Percentiles rank a stretch among this genome's conserved stretches.
Conservation (phyloP, 2,797 vertebrate species). For the Oreonectes daqikongensis region DNA sequence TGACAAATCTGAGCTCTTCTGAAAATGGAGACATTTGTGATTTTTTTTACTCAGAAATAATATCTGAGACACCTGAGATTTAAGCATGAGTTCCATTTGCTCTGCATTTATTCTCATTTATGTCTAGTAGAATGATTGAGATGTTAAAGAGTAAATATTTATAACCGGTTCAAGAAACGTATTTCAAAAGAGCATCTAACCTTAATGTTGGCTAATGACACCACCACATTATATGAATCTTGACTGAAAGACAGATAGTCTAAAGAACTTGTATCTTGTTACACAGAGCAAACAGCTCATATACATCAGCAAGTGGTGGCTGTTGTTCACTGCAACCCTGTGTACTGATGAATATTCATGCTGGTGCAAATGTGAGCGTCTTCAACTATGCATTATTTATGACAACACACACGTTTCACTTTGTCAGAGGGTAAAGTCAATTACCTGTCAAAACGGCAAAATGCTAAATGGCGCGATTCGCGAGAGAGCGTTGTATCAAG, state of each 20-base stretch:
- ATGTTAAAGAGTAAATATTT: too few species aligned
- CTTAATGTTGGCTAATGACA: background rate
- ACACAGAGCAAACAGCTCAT: slow-evolving; percentile 44
- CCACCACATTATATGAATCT: background rate
- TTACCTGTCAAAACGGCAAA: slow-evolving; percentile 73
- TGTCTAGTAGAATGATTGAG: too few species aligned
- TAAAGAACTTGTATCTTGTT: slow-evolving; percentile 7
- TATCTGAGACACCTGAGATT: too few species aligned
- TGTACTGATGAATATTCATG: slow-evolving; percentile 73
- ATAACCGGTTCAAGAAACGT: background rate
- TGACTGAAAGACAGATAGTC: background rate
- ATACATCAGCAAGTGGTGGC: slow-evolving; percentile 51
- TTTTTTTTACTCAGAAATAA: too few species aligned
- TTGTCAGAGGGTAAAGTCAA: slow-evolving; percentile 69
- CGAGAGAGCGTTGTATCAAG: slow-evolving; percentile 61
- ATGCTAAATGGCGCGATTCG: slow-evolving; percentile 75
- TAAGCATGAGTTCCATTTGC: too few species aligned
- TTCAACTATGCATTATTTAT: slow-evolving; percentile 73
- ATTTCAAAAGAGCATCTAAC: background rate
- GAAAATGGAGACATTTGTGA: too few species aligned
- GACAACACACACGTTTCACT: slow-evolving; percentile 62
- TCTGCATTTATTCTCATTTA: too few species aligned
- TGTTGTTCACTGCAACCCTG: slow-evolving; percentile 62
- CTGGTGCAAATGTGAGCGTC: slow-evolving; percentile 45
- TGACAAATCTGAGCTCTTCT: too few species aligned